Evolutionary conservation across 2,888 invertebrate genomes (phyloP), one percentile per base, ranked within the genome.

Genomic region (Polymixis flavicincta): DNA sequence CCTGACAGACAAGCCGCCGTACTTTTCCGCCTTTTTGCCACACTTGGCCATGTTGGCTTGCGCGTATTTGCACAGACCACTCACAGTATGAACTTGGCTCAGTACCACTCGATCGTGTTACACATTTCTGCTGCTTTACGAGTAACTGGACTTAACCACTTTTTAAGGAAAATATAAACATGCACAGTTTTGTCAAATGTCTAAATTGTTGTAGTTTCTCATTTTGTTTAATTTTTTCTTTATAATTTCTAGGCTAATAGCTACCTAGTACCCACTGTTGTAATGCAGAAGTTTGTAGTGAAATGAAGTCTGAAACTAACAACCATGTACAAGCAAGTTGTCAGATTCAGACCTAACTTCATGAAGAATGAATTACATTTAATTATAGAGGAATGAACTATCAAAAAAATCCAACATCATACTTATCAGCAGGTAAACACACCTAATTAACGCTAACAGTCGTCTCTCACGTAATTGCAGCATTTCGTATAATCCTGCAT

Each of bases 1-100:
- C 42, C 59, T 71, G 72, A 77, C 67, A 78, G 77, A 75, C 83
- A 65, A 52, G 50, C 72, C 66, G 60, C 77, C 45, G 69, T 57
- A 63, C 61, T 71, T 74, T 78, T 69, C 74, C 80, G 64, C 72
- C 74, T 80, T 85, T 85, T 77, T 85, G 74, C 70, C 37, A 25
- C 73, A 74, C 68, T 72, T 66, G 50, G 22, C 52, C 65, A 84
- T 68, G 70, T 70, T 48, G 45, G 54, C 68, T 74, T 42, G 45
- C 22, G 61, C 45, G 72, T 70, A 80, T 80, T 71, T 75, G 69
- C 68, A 54, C 32, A 57, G 66, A 73, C 54, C 66, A 70, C 79
- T 69, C 3, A 55, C 48, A 73, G 57, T 66, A 19, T 13, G 65
- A 54, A 81, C 79, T 66, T 78, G 48, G 25, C 14, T 54, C 55